phyloP scores from a whole-genome alignment of 2,888 invertebrate species.

The Acronicta psi region DNA sequence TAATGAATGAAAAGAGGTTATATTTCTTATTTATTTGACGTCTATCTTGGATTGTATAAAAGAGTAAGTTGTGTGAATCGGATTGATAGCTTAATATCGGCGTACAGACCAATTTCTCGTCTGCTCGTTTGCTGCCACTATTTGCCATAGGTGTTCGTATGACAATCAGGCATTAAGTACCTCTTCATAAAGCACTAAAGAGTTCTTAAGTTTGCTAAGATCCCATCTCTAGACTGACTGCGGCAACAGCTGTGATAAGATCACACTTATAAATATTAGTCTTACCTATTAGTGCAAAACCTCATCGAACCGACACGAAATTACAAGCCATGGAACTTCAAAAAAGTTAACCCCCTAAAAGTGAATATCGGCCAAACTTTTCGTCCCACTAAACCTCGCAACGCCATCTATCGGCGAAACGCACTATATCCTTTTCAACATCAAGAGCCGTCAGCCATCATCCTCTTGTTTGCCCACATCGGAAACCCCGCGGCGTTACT shows the following conservation, averaged over 20 bases:
- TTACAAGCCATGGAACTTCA: neutral
- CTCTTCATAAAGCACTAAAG: no score
- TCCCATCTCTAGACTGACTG: no score
- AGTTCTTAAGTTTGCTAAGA: no score
- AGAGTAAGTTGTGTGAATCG: neutral
- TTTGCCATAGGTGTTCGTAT: no score
- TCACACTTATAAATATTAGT: no score
- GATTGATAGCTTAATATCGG: no score
- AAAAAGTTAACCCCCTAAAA: conserved; percentile 27
- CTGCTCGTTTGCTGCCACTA: no score
- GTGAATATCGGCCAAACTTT: conserved; percentile 18
- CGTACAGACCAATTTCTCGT: no score
- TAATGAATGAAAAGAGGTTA: conserved; percentile 44
- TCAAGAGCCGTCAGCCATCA: conserved; percentile 51
- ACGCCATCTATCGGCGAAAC: conserved; percentile 70
- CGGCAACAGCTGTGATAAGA: no score
- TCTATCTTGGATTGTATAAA: conserved; percentile 15
- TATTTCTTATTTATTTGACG: conserved; percentile 40
- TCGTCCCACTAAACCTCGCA: conserved; percentile 23
- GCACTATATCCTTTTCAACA: conserved; percentile 30
- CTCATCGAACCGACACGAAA: neutral
- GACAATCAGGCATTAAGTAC: no score
- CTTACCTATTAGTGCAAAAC: neutral
- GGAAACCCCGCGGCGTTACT: conserved; percentile 81
- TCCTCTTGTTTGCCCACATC: conserved; percentile 80